Conservation (phyloP, 2,888 invertebrate genomes). For the Drosophila neutralis region DNA sequence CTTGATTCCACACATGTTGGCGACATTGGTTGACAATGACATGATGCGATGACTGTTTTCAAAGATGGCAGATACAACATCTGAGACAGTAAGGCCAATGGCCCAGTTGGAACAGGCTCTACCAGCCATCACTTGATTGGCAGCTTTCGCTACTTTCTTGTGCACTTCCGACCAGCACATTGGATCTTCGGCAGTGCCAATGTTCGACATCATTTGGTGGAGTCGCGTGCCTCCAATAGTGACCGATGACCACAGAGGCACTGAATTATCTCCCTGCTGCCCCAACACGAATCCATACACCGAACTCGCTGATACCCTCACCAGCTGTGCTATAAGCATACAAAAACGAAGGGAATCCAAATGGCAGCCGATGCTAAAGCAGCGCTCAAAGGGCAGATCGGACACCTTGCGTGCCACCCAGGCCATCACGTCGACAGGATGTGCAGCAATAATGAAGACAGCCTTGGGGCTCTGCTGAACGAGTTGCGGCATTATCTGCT, state of each 20-base stretch:
- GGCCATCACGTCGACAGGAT: conserved; percentile 95
- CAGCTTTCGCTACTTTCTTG: conserved; percentile 90
- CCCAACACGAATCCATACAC: conserved; percentile 95
- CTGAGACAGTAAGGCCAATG: conserved; percentile 90
- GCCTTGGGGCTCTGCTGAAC: conserved; percentile 90
- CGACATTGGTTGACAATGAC: conserved; percentile 88
- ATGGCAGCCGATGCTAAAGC: conserved; percentile 95
- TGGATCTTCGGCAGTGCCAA: conserved; percentile 89
- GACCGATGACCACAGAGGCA: conserved; percentile 95
- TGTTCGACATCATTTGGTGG: conserved; percentile 88
- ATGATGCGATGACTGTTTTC: conserved; percentile 89
- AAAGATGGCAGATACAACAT: conserved; percentile 88
- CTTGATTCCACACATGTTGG: conserved; percentile 88
- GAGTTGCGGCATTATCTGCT: conserved; percentile 89
- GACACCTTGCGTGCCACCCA: conserved; percentile 95
- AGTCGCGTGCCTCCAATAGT: conserved; percentile 93
- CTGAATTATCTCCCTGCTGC: conserved; percentile 94
- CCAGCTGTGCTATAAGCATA: conserved; percentile 90
- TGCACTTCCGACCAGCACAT: conserved; percentile 91
- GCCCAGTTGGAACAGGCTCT: conserved; percentile 96
- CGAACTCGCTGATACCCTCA: conserved; percentile 91
- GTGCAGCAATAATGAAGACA: conserved; percentile 92
- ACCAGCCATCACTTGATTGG: conserved; percentile 90
- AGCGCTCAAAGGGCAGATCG: conserved; percentile 92
- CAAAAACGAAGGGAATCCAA: conserved; percentile 94